These are phyloP conservation scores for Macropus fuliginosus DNA, from an alignment of 2,797 vertebrate species.

Conservation along the genomic window DNA sequence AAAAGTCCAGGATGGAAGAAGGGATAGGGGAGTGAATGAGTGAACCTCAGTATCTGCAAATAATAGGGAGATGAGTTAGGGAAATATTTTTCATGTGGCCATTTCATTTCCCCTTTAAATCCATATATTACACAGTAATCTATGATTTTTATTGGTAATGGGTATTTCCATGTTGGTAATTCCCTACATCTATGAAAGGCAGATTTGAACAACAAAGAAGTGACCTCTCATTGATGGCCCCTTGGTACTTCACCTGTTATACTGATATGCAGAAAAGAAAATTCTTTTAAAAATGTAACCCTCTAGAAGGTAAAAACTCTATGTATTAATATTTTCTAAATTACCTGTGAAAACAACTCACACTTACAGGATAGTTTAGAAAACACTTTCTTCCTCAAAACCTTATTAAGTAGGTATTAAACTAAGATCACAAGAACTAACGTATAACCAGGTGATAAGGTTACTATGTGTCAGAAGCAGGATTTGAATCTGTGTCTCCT, in stretches of 20 bases:
- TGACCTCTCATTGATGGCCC: rapidly evolving
- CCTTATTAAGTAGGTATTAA: background rate
- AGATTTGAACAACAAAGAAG: background rate
- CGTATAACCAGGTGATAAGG: background rate
- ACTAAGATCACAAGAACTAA: background rate
- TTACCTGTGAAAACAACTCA: background rate
- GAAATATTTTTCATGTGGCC: background rate
- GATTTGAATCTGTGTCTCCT: background rate
- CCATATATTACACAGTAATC: background rate
- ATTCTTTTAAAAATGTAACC: background rate
- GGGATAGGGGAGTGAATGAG: background rate
- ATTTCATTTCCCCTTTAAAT: background rate
- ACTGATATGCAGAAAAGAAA: background rate
- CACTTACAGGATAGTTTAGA: background rate
- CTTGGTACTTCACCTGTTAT: background rate
- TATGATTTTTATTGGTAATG: background rate
- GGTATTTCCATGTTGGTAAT: background rate
- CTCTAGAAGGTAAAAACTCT: background rate
- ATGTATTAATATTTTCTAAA: background rate
- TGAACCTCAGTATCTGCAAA: background rate
- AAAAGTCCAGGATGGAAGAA: background rate
- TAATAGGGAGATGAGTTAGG: background rate
- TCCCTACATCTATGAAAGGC: background rate
- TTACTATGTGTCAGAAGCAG: background rate
- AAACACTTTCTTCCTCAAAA: background rate